Evolutionary conservation across 2,113 vertebrate genomes (phyloP).

Genomic region (Poecilia latipinna): DNA sequence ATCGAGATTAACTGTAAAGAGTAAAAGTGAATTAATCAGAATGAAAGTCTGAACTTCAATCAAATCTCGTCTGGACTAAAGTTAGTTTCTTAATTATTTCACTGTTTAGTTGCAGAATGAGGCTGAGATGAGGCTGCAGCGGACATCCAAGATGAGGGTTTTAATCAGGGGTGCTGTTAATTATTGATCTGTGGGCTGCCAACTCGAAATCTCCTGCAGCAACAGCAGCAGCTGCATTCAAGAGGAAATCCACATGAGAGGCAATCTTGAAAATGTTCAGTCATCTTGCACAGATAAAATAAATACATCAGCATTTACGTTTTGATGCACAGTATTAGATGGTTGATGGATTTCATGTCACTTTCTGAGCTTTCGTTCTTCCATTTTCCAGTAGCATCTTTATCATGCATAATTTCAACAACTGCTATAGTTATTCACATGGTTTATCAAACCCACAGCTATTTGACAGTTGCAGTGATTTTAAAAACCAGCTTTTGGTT

Average conservation of each 20-base stretch:
- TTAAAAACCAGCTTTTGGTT: neutral
- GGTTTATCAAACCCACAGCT: neutral
- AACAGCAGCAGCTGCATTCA: neutral
- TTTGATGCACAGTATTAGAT: no score
- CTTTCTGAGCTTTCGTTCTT: neutral
- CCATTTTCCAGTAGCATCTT: neutral
- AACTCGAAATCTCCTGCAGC: neutral
- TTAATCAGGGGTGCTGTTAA: conserved; percentile 4
- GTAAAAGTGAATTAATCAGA: neutral
- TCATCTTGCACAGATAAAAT: neutral
- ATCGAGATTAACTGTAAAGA: neutral
- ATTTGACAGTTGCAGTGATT: neutral
- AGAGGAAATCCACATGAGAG: neutral
- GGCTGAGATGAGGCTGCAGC: neutral
- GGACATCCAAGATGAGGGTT: conserved; percentile 4
- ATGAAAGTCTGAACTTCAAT: neutral
- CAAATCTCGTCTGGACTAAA: neutral
- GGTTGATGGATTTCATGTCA: neutral
- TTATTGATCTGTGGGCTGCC: conserved; percentile 6
- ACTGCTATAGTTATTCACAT: neutral
- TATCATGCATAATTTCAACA: neutral
- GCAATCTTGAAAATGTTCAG: neutral
- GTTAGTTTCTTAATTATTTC: neutral
- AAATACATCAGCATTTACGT: no score
- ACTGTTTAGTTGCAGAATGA: neutral